Evolutionary conservation across 2,113 vertebrate species (phyloP).

Genomic region (Canis aureus): DNA sequence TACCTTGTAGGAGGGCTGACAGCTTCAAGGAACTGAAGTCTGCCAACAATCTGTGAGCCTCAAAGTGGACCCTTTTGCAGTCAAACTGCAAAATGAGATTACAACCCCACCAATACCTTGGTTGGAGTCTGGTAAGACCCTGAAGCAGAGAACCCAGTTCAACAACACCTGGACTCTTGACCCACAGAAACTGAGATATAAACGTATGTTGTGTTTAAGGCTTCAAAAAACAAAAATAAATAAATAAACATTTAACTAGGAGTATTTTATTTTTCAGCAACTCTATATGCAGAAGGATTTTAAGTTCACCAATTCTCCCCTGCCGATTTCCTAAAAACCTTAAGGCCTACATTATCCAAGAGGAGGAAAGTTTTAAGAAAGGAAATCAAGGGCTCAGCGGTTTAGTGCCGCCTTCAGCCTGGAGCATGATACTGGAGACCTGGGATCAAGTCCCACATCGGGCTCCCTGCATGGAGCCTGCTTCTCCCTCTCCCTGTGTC

Average conservation of each 20-base stretch:
- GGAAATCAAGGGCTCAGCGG: neutral
- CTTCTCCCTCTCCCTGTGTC: too few relatives aligned
- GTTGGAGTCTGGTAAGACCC: neutral
- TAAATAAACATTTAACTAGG: neutral
- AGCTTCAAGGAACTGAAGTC: neutral
- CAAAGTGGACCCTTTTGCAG: neutral
- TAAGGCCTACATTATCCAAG: neutral
- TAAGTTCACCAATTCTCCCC: neutral
- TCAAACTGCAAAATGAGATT: neutral
- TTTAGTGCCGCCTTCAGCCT: too few relatives aligned
- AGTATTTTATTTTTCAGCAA: neutral
- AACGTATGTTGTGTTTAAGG: neutral
- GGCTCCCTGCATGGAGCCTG: too few relatives aligned
- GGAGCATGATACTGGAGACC: too few relatives aligned
- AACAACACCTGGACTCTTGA: neutral
- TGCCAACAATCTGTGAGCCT: neutral
- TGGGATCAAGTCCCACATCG: too few relatives aligned
- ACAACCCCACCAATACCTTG: neutral
- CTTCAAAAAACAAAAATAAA: neutral
- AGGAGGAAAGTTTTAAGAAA: neutral
- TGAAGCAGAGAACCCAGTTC: neutral
- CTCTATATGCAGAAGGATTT: neutral
- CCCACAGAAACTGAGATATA: neutral
- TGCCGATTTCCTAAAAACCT: neutral
- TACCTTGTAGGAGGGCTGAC: neutral